A percentile compares a stretch with the other conserved stretches of the same genome.
Conservation (phyloP, 2,888 invertebrate species). For the Drosophila mimica region DNA sequence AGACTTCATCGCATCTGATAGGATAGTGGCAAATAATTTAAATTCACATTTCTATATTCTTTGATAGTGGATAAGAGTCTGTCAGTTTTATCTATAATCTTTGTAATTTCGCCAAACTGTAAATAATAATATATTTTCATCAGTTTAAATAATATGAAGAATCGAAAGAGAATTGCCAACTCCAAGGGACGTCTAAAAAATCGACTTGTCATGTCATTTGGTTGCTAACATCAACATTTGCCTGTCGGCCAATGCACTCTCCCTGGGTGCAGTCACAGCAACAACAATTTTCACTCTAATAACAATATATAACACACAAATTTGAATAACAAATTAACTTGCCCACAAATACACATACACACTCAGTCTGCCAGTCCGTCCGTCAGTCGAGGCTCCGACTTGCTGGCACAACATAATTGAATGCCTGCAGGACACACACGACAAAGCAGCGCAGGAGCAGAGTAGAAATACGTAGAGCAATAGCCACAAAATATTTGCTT, state of each 20-base stretch:
- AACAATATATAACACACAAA: constrained; percentile 80
- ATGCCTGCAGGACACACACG: constrained; percentile 75
- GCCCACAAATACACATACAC: constrained; percentile 47
- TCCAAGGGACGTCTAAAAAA: constrained; percentile 25
- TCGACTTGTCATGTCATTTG: constrained; percentile 53
- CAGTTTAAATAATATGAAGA: not conserved
- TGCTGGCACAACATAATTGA: constrained; percentile 73
- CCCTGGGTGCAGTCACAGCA: constrained; percentile 40
- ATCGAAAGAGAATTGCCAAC: constrained; percentile 9
- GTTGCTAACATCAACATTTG: constrained; percentile 47
- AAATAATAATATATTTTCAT: not conserved
- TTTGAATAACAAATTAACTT: constrained; percentile 80
- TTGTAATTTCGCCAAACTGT: not conserved
- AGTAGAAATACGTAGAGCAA: constrained; percentile 29
- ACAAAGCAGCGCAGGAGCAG: constrained; percentile 48
- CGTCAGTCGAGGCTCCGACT: constrained; percentile 47
- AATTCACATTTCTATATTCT: not conserved
- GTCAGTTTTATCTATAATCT: not conserved
- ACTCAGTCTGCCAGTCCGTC: constrained; percentile 33
- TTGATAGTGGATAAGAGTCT: not conserved
- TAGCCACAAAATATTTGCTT: constrained; percentile 77
- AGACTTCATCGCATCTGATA: not conserved
- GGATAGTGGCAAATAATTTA: not conserved
- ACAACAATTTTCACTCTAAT: constrained; percentile 71
- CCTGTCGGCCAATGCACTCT: constrained; percentile 66